Base-by-base conservation (phyloP, 2,113 vertebrate genomes). In the Ctenodactylus gundi region DNA sequence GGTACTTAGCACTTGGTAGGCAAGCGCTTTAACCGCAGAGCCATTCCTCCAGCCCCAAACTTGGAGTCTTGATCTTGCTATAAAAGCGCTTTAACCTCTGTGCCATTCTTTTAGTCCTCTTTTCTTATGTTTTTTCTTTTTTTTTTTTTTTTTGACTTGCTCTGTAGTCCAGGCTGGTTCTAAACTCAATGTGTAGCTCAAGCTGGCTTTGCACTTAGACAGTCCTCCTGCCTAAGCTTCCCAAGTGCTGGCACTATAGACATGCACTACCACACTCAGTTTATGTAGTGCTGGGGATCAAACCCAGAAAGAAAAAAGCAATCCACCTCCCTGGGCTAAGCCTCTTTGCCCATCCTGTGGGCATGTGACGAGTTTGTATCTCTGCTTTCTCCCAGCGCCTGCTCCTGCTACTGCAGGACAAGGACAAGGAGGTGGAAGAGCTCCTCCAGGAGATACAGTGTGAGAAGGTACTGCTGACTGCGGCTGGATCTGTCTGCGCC, bases 391-490 rank as follows among this genome's bases (percentile, higher is more conserved):
- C 86, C 20, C 93, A 99, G 99, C 97, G 97, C 97, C 98, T 99
- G 96, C 95, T 99, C 64, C 83, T 98, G 95, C 98, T 97, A 80
- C 98, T 99, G 82, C 98, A 99, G 84, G 99, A 99, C 78, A 99
- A 98, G 96, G 98, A 99, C 62, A 98, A 98, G 87, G 99, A 99
- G 75, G 86, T 99, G 8, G 96, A 98, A 70, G 97, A 97, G 13
- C 98, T 99, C 2, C 93, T 91, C 15, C 65, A 94, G 88, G 97
- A 98, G 65, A 97, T 99, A 88, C 98, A 99, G 4, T 95, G 97
- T 80, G 99, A 99, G 97, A 99, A 99, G 99, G 99, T 99, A 98
- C 36, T 0, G 1, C n/a, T n/a, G n/a, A n/a, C n/a, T n/a, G n/a
- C n/a, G n/a, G n/a, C n/a, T n/a, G n/a, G n/a, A n/a, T n/a, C n/a